Evolutionary conservation across 2,113 vertebrate species (phyloP).

Genomic region (Okapia johnstoni): DNA sequence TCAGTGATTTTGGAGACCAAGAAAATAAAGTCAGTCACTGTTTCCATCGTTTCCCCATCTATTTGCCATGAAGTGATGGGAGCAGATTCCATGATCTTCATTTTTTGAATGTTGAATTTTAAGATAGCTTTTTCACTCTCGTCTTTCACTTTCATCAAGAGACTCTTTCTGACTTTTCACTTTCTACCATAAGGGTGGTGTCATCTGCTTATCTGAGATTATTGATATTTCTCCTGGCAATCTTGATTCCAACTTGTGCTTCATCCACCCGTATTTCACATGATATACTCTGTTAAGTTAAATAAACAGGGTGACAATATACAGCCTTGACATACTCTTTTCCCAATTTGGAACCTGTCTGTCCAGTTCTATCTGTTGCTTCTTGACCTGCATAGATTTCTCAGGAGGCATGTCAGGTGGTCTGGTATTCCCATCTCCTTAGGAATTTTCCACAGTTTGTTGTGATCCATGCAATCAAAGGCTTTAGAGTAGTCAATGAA

Average conservation of each 20-base stretch:
- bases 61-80: background rate
- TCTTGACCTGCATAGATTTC: background rate
- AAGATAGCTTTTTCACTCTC: background rate
- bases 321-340: background rate
- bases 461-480: background rate
- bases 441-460: background rate
- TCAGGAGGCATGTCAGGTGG: background rate
- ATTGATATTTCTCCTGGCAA: background rate
- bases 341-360: background rate
- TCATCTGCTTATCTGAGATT: background rate
- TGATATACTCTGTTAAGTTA: background rate
- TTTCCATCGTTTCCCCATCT: background rate
- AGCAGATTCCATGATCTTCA: background rate
- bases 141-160: background rate
- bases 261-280: background rate
- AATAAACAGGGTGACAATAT: background rate
- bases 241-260: background rate
- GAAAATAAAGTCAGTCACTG: background rate
- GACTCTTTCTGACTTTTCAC: background rate
- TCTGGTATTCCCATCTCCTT: background rate
- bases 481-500: background rate
- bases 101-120: background rate
- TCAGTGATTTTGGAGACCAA: background rate
- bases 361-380: background rate
- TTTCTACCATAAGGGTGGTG: background rate